A percentile compares a stretch with the other conserved stretches of the same genome.
Evolutionary conservation across 2,888 invertebrate genomes (phyloP).

Genomic region (Cryptus armator): DNA sequence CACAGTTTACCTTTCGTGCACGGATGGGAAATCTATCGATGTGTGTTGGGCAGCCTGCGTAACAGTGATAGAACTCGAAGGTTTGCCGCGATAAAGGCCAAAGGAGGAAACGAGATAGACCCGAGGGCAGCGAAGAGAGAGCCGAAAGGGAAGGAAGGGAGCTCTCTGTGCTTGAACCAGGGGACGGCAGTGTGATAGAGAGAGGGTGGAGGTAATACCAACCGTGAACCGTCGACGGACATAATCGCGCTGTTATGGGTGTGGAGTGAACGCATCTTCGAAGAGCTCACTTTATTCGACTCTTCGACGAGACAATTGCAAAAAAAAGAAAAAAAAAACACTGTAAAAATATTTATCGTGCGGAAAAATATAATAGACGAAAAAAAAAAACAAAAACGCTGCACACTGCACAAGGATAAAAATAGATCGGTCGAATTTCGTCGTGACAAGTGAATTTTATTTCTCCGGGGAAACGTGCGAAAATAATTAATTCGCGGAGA

Average conservation of each 20-base stretch:
- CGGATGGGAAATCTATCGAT: constrained; percentile 56
- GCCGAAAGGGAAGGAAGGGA: not conserved
- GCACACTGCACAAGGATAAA: constrained; percentile 7
- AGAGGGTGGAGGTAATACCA: constrained; percentile 68
- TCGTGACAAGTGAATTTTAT: not conserved
- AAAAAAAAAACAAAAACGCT: not conserved
- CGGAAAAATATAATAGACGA: not conserved
- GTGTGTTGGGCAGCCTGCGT: constrained; percentile 31
- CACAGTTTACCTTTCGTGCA: constrained; percentile 33
- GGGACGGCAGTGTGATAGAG: constrained; percentile 22
- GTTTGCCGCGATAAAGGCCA: constrained; percentile 2
- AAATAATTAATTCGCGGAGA: constrained; percentile 6
- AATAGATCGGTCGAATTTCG: not conserved
- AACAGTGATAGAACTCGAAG: not conserved
- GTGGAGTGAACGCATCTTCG: constrained; percentile 73
- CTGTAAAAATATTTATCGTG: not conserved
- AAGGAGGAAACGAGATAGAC: constrained; percentile 8
- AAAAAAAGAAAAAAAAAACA: not conserved
- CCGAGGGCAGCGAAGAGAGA: not conserved
- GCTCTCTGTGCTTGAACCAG: not conserved
- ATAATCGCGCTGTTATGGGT: constrained; percentile 74
- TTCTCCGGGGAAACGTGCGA: not conserved
- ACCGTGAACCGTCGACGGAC: constrained; percentile 72
- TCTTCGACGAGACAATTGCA: constrained; percentile 1
- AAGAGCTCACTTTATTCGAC: constrained; percentile 65